These are phyloP conservation scores for Blastobasis lacticolella DNA, from an alignment of 2,888 invertebrate genomes.

Conservation along the genomic window DNA sequence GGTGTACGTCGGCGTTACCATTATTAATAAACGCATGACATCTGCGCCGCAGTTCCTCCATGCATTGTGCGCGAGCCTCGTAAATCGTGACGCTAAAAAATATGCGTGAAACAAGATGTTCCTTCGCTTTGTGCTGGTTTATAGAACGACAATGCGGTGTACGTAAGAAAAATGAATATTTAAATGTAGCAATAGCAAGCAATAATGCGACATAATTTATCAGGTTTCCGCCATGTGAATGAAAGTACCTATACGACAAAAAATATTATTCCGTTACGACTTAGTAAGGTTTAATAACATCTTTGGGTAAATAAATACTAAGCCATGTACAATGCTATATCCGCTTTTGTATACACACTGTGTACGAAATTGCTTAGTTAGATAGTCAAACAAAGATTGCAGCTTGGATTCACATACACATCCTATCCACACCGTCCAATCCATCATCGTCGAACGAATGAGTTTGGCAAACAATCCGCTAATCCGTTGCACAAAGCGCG, in stretches of 20 bases:
- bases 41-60: slow-evolving; percentile 45
- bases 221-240: not conserved
- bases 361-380: no score
- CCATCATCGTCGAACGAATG: slow-evolving; percentile 55
- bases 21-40: slow-evolving; percentile 62
- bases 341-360: not conserved
- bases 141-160: no score
- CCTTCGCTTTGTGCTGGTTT: not conserved
- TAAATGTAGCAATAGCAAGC: no score
- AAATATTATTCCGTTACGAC: no score
- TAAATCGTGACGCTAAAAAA: slow-evolving; percentile 32
- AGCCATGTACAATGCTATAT: not conserved
- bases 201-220: not conserved
- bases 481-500: slow-evolving; percentile 50
- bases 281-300: no score
- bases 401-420: slow-evolving; percentile 23
- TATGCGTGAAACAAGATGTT: slow-evolving; percentile 27
- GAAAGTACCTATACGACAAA: not conserved
- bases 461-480: slow-evolving; percentile 51
- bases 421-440: slow-evolving; percentile 27
- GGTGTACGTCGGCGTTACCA: slow-evolving; percentile 65
- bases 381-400: not conserved
- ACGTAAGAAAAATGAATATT: no score
- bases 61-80: slow-evolving; percentile 22
- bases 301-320: no score